Conservation (phyloP, 2,888 invertebrate genomes). For the Oithona nana region DNA sequence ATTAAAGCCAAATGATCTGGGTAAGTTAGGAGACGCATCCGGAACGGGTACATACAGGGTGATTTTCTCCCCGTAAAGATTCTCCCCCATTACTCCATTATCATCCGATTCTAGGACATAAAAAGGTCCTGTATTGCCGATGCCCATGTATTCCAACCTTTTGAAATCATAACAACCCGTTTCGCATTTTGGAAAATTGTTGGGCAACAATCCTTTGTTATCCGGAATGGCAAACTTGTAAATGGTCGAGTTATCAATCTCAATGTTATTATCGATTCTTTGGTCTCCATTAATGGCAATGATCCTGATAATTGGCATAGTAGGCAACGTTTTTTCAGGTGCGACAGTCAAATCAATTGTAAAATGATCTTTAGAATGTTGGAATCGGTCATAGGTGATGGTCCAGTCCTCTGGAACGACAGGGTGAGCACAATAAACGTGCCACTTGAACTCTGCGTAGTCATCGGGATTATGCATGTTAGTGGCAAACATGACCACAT, state of each 20-base stretch:
- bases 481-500: neutral
- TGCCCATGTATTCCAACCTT: neutral
- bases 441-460: neutral
- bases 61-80: neutral
- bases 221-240: neutral
- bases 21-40: neutral
- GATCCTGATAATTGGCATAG: neutral
- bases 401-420: constrained; percentile 9
- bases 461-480: constrained; percentile 2
- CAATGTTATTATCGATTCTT: neutral
- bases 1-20: neutral
- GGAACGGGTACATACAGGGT: neutral
- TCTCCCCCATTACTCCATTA: neutral
- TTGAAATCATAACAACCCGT: neutral
- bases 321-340: neutral
- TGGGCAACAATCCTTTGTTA: neutral
- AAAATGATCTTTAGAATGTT: neutral
- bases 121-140: neutral
- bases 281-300: neutral
- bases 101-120: neutral
- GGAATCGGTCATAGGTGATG: neutral
- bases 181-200: neutral
- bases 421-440: neutral
- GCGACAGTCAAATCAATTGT: neutral
- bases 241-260: neutral